Percentiles rank a stretch among this genome's conserved stretches.
Conservation (phyloP, 2,797 vertebrate genomes). For the Acrossocheilus fasciatus region DNA sequence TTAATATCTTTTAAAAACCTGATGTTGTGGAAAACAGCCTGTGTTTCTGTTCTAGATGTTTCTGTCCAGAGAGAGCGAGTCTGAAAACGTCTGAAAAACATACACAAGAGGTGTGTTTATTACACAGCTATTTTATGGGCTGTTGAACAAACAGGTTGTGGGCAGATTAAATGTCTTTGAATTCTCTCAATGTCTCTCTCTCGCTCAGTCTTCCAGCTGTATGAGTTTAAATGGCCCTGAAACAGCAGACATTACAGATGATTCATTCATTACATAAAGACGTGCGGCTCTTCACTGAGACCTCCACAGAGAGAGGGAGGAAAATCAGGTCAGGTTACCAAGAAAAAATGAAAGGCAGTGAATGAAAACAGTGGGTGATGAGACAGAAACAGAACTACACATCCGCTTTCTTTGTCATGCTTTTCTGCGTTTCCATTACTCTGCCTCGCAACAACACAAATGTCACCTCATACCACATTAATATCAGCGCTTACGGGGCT, state of each 20-base stretch:
- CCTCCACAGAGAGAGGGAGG: slow-evolving; percentile 15
- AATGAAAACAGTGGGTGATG: slow-evolving; percentile 20
- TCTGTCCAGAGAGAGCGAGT: neutral
- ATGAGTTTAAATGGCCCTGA: slow-evolving; percentile 32
- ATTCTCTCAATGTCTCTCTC: neutral
- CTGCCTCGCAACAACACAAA: slow-evolving; percentile 10
- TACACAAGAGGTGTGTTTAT: slow-evolving; percentile 6
- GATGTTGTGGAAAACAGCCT: neutral
- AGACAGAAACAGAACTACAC: slow-evolving; percentile 13
- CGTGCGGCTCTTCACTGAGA: slow-evolving; percentile 16
- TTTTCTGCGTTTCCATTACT: slow-evolving; percentile 2
- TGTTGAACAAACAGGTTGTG: slow-evolving; percentile 45
- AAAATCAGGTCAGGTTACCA: slow-evolving; percentile 45
- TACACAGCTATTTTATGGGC: slow-evolving; percentile 13
- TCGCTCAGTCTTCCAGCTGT: slow-evolving; percentile 3
- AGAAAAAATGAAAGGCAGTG: slow-evolving; percentile 8
- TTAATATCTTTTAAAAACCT: neutral
- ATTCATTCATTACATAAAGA: slow-evolving; percentile 57
- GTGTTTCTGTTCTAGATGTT: neutral
- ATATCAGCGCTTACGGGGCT: neutral
- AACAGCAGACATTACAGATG: slow-evolving; percentile 31
- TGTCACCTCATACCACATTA: neutral
- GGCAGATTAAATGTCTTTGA: slow-evolving; percentile 26
- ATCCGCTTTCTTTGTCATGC: neutral
- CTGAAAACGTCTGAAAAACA: neutral